Conservation (phyloP, 1,140 invertebrate species). For the Caenorhabditis brenneri region DNA sequence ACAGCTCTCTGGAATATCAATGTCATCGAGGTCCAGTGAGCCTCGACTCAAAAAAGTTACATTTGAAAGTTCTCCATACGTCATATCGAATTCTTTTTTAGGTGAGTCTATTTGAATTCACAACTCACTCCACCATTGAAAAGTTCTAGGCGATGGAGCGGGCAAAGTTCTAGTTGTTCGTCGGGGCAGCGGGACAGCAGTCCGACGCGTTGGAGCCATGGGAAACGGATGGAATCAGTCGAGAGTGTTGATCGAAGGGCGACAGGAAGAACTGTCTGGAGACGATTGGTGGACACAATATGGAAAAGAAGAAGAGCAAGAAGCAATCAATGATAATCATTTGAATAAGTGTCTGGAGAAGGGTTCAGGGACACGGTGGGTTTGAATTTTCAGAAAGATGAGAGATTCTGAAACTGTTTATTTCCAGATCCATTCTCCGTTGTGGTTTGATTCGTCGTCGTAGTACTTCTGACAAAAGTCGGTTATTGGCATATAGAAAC, state of each 20-base stretch:
- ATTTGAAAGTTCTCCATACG: constrained; percentile 12
- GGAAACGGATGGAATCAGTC: too few relatives aligned
- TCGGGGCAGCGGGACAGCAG: constrained; percentile 24
- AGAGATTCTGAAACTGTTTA: too few relatives aligned
- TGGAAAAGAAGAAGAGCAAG: not conserved
- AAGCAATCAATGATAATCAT: constrained; percentile 32
- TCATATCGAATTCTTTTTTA: constrained; percentile 35
- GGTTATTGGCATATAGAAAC: not conserved
- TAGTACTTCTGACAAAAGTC: not conserved
- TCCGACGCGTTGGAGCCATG: not conserved
- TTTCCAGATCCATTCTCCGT: not conserved
- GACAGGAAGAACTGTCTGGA: constrained; percentile 4
- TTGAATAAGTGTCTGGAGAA: constrained; percentile 4
- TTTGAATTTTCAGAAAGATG: too few relatives aligned
- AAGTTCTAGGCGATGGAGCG: constrained; percentile 12
- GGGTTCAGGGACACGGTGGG: not conserved
- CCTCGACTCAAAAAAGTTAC: not conserved
- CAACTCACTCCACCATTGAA: too few relatives aligned
- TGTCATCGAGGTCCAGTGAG: constrained; percentile 13
- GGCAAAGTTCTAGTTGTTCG: constrained; percentile 23
- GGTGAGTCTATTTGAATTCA: not conserved
- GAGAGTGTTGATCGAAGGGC: too few relatives aligned
- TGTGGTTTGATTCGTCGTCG: not conserved
- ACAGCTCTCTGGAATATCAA: not conserved
- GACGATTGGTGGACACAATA: constrained; percentile 19